Evolutionary conservation across 2,113 vertebrate genomes (phyloP).

Genomic region (Neogobius melanostomus): DNA sequence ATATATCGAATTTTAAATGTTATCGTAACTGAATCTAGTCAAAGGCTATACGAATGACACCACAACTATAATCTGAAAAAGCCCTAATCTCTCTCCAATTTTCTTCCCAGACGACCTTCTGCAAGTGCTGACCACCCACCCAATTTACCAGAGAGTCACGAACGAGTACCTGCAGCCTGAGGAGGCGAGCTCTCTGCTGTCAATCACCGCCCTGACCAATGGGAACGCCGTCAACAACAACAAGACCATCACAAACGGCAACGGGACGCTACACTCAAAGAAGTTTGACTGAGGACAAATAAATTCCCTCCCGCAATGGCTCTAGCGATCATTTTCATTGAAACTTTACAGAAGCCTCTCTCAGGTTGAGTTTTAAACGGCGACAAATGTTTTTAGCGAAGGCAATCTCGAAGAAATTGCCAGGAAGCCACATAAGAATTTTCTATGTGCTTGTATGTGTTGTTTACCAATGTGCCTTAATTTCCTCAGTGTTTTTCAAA

Average conservation of each 20-base stretch:
- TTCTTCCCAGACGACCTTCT: slow-evolving; percentile 50
- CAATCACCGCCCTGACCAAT: slow-evolving; percentile 17
- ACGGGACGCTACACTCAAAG: slow-evolving; percentile 12
- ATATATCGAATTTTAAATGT: no score
- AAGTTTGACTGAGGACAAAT: slow-evolving; percentile 50
- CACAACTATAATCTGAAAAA: no score
- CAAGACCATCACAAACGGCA: slow-evolving; percentile 21
- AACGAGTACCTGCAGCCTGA: slow-evolving; percentile 52
- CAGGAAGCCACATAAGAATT: background rate
- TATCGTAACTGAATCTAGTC: no score
- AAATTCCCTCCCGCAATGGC: no score
- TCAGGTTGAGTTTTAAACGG: background rate
- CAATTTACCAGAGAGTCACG: slow-evolving; percentile 60
- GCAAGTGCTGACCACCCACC: slow-evolving; percentile 60
- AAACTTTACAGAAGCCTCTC: background rate
- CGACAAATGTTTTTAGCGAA: background rate
- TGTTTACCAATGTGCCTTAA: slow-evolving; percentile 16
- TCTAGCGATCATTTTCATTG: background rate
- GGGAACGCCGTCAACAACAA: slow-evolving; percentile 54
- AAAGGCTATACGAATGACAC: no score
- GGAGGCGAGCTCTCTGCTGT: background rate
- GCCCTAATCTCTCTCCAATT: background rate
- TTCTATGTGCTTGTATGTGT: background rate
- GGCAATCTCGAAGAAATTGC: background rate
- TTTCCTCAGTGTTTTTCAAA: slow-evolving; percentile 5